Conservation (phyloP, 2,888 invertebrate species). For the Tenthredo notha region DNA sequence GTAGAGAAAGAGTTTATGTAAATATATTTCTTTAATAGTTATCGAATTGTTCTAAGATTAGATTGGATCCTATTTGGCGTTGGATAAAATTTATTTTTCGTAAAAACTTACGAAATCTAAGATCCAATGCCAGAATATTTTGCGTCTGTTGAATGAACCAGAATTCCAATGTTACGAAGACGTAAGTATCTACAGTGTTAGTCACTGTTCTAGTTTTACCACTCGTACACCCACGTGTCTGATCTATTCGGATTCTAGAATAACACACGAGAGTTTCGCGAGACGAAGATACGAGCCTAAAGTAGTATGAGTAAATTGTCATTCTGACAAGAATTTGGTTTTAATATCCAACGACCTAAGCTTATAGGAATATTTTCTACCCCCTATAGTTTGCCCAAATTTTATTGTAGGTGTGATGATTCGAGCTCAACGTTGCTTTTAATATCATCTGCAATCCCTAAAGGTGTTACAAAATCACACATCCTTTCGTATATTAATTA, state of each 20-base stretch:
- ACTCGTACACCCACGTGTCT: slow-evolving; percentile 61
- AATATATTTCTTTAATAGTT: slow-evolving; percentile 15
- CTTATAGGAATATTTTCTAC: background rate
- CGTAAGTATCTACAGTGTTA: slow-evolving; percentile 49
- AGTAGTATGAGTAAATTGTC: slow-evolving; percentile 7
- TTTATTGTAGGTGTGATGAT: background rate
- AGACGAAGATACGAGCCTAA: background rate
- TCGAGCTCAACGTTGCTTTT: background rate
- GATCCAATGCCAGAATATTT: slow-evolving; percentile 61
- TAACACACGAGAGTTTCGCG: slow-evolving; percentile 27
- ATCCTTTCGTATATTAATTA: background rate
- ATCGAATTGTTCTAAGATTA: slow-evolving; percentile 5
- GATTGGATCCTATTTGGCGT: slow-evolving; percentile 15
- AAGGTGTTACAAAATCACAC: background rate
- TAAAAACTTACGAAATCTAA: slow-evolving; percentile 18
- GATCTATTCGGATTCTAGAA: slow-evolving; percentile 60
- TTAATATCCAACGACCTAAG: background rate
- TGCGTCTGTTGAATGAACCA: slow-evolving; percentile 67
- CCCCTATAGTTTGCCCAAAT: background rate
- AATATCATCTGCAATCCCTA: background rate
- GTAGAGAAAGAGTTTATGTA: background rate
- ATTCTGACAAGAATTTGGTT: background rate
- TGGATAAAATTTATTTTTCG: background rate
- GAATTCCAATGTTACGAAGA: slow-evolving; percentile 57
- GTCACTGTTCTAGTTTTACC: slow-evolving; percentile 61